Base-by-base conservation (phyloP, 2,888 invertebrate genomes). In the Anagyrus pseudococci region DNA sequence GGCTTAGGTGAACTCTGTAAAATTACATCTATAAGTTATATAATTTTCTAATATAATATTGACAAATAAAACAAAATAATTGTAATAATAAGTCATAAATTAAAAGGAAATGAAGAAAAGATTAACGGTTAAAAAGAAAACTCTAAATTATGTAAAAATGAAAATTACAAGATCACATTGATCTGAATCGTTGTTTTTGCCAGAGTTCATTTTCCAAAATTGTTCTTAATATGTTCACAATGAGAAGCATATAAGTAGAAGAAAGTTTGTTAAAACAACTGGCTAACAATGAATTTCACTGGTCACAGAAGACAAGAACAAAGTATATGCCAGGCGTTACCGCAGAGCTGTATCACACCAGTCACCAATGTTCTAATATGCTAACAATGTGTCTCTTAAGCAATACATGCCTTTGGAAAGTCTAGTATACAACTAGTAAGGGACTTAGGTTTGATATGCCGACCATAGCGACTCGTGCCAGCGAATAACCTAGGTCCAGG, bases 401-500 rank as follows among this genome's bases (percentile, higher is more conserved):
- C 7, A 22, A 52, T 67, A 67, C 70, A 33, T 72, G 69, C 76
- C 75, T 75, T 74, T 64, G 60, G 29, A 53, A 61, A 68, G 22
- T 66, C 67, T 26, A 60, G 58, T 57, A 66, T 56, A 43, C 62
- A 44, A 63, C 61, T 70, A 55, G 52, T 68, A 37, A 69, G 72
- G 44, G 73, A 70, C 54, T 87, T 87, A 6, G 83, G 79, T 58
- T 85, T 84, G 29, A 85, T 83, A 54, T 85, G 81, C 74, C 88
- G 82, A 8, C 88, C 88, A 76, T 87, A 88, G 15, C 88, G 84
- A 69, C 87, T 88, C 26, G 79, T 84, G 46, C 67, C 62, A 4
- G n/a, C n/a, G n/a, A n/a, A n/a, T n/a, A n/a, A n/a, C n/a, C n/a
- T n/a, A n/a, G n/a, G n/a, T n/a, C n/a, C n/a, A n/a, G n/a, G n/a